These are phyloP conservation scores for Lucilia cuprina DNA, from an alignment of 1,140 invertebrate species.

Conservation along the genomic window DNA sequence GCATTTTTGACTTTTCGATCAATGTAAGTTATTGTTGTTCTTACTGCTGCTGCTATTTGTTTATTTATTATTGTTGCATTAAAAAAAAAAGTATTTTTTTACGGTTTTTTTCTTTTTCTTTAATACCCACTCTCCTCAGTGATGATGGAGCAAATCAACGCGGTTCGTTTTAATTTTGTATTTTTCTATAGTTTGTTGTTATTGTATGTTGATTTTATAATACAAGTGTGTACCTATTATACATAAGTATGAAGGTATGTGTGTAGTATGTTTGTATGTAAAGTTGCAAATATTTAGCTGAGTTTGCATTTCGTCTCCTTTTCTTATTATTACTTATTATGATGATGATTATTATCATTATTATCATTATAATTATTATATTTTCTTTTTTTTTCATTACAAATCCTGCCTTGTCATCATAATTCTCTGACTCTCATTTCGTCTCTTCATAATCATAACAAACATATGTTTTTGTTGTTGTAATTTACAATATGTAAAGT, in stretches of 20 bases:
- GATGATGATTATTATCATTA: not conserved
- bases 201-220: not conserved
- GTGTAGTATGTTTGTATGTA: too few relatives aligned
- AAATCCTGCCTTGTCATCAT: conserved; percentile 9
- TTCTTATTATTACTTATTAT: too few relatives aligned
- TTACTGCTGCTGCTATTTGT: too few relatives aligned
- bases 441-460: not conserved
- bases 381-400: not conserved
- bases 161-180: not conserved
- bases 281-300: not conserved
- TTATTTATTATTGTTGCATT: too few relatives aligned
- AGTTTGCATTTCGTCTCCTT: not conserved
- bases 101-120: too few relatives aligned
- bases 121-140: not conserved
- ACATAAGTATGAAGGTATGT: too few relatives aligned
- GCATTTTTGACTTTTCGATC: too few relatives aligned
- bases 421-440: not conserved
- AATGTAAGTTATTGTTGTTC: too few relatives aligned
- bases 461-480: not conserved
- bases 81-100: too few relatives aligned
- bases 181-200: not conserved
- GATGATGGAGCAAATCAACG: not conserved
- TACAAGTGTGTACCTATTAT: not conserved
- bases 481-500: not conserved
- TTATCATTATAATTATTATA: not conserved